Base-by-base conservation (phyloP, 2,797 vertebrate species). In the Cryptoprocta ferox region DNA sequence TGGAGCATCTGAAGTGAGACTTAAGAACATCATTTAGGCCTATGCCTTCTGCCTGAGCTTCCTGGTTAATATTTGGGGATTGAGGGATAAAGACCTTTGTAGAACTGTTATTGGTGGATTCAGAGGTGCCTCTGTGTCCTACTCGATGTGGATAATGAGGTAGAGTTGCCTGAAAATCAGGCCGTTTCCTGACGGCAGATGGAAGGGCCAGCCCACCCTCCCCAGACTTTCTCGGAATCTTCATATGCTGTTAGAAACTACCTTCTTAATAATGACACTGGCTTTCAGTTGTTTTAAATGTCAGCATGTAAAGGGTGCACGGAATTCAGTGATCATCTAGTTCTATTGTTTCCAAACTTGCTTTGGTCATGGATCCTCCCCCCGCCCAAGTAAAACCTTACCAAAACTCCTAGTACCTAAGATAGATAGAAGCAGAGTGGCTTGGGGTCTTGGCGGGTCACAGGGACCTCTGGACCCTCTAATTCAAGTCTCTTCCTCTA, bases 21-120 rank as follows among this genome's bases (percentile, higher is more conserved):
- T 73, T 63, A 59, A 50, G 63, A 68, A 71, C 87, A 68, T 68
- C 45, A 1, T 73, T 79, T 45, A 70, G 39, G 11, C 66, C 82
- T 32, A 1, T 45, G 37, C 6, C 21, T 96, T 68, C 16, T 84
- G 66, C 56, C 18, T 63, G 53, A 81, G 10, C 66, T 76, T 95
- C 61, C 42, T 89, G 61, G 19, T 73, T 78, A 21, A 35, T 59
- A 65, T 76, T 79, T 84, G 79, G 45, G 28, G n/a, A 10, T 10
- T 5, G 48, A 88, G n/a, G 39, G 61, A 65, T 45, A 42, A 71
- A 84, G 78, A 78, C 39, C 48, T 81, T n/a, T 78, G 32, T 42
- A 19, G 81, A 56, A 66, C 63, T 75, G 42, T 66, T 92, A 76
- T 18, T 68, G 90, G 56, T 96, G 68, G 84, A 83, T 75, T 90